phyloP scores from a whole-genome alignment of 2,113 vertebrate genomes.

The Campylomormyrus tamandua region DNA sequence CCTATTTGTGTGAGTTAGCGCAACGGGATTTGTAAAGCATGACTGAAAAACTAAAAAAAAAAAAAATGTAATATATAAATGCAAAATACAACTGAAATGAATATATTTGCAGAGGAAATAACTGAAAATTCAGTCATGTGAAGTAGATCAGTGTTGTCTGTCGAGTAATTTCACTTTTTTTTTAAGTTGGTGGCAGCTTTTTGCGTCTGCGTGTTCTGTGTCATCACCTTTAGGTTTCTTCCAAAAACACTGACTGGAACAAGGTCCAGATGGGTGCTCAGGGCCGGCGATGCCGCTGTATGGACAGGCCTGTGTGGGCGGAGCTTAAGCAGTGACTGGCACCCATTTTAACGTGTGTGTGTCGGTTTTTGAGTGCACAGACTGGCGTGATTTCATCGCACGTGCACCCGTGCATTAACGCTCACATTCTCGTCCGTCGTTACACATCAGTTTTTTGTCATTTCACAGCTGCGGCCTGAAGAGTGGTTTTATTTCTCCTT shows the following conservation, averaged over 20 bases:
- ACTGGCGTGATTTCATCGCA: not conserved
- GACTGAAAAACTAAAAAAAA: not conserved
- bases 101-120: not conserved
- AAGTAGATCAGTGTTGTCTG: not conserved
- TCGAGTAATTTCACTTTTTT: not conserved
- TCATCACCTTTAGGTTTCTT: not conserved
- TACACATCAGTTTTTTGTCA: slow-evolving; percentile 23
- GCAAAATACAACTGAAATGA: not conserved
- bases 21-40: not conserved
- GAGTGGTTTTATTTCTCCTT: not conserved
- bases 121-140: not conserved
- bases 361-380: not conserved
- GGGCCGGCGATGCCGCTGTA: not conserved
- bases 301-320: not conserved
- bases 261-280: not conserved
- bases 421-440: not conserved
- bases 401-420: not conserved
- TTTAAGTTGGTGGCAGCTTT: not conserved
- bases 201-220: not conserved
- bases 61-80: not conserved
- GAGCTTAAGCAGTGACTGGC: not conserved
- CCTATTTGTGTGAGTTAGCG: not conserved
- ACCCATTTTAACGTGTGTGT: not conserved
- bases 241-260: not conserved
- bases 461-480: not conserved